Conservation (phyloP, 2,888 invertebrate species). For the Drosophila planitibia region DNA sequence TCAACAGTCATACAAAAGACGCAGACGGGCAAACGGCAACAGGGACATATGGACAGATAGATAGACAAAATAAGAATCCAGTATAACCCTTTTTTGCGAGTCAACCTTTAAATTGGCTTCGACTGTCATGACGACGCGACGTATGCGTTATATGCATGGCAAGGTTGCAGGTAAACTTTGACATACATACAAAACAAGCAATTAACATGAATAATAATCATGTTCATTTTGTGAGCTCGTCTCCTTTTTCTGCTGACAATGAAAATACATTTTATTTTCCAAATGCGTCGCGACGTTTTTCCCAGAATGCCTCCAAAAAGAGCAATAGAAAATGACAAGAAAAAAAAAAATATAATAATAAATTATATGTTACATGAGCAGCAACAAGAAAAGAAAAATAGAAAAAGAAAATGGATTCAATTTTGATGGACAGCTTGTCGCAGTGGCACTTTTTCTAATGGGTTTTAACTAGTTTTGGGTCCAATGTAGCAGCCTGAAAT, state of each 20-base stretch:
- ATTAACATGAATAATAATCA: slow-evolving; percentile 73
- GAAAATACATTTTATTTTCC: slow-evolving; percentile 47
- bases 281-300: slow-evolving; percentile 46
- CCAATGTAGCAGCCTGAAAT: slow-evolving; percentile 22
- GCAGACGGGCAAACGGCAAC: slow-evolving; percentile 11
- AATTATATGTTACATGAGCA: slow-evolving; percentile 40
- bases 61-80: slow-evolving; percentile 23
- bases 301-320: slow-evolving; percentile 23
- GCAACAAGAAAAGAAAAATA: background rate
- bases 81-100: slow-evolving; percentile 61
- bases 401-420: slow-evolving; percentile 16
- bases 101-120: background rate
- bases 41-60: slow-evolving; percentile 1
- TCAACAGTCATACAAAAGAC: slow-evolving; percentile 46
- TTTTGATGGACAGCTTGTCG: slow-evolving; percentile 59
- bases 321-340: slow-evolving; percentile 11
- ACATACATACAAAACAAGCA: slow-evolving; percentile 68
- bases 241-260: slow-evolving; percentile 10
- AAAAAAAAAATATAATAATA: slow-evolving; percentile 48
- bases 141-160: slow-evolving; percentile 65
- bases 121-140: slow-evolving; percentile 63
- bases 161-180: slow-evolving; percentile 31
- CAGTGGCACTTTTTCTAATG: slow-evolving; percentile 44
- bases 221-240: slow-evolving; percentile 38
- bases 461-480: slow-evolving; percentile 51